Conservation (phyloP, 2,888 invertebrate genomes). For the Hermaeophaga mercurialis region DNA sequence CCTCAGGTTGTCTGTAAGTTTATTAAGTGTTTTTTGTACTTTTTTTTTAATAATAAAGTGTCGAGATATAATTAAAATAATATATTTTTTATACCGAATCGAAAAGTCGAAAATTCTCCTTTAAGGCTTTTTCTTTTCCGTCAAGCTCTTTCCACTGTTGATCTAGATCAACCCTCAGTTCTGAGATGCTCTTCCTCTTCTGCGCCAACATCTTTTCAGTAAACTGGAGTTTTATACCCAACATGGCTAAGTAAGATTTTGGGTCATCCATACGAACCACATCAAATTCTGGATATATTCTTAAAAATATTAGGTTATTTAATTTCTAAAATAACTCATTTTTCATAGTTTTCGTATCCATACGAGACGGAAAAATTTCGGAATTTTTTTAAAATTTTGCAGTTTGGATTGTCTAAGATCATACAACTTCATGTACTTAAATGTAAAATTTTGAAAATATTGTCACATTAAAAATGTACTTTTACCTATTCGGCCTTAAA, state of each 20-base stretch:
- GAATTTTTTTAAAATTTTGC: too few species aligned
- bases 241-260: conserved; percentile 24
- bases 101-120: conserved; percentile 35
- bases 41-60: conserved; percentile 6
- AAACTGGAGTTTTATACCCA: conserved; percentile 30
- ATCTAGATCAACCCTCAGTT: conserved; percentile 23
- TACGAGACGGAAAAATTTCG: too few species aligned
- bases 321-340: too few species aligned
- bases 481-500: too few species aligned
- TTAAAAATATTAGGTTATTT: too few species aligned
- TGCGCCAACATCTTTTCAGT: conserved; percentile 29
- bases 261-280: conserved; percentile 33
- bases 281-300: conserved; percentile 35
- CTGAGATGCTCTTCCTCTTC: conserved; percentile 24
- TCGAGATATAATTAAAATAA: neutral
- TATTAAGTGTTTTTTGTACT: too few species aligned
- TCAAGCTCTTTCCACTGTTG: conserved; percentile 38
- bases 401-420: too few species aligned
- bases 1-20: too few species aligned
- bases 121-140: conserved; percentile 32
- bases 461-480: too few species aligned
- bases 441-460: too few species aligned
- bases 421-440: too few species aligned
- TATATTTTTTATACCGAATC: conserved; percentile 29
- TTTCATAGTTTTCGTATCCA: too few species aligned